These are phyloP conservation scores for Sclerodermus sp. DNA, from an alignment of 2,888 invertebrate species.

Conservation along the genomic window DNA sequence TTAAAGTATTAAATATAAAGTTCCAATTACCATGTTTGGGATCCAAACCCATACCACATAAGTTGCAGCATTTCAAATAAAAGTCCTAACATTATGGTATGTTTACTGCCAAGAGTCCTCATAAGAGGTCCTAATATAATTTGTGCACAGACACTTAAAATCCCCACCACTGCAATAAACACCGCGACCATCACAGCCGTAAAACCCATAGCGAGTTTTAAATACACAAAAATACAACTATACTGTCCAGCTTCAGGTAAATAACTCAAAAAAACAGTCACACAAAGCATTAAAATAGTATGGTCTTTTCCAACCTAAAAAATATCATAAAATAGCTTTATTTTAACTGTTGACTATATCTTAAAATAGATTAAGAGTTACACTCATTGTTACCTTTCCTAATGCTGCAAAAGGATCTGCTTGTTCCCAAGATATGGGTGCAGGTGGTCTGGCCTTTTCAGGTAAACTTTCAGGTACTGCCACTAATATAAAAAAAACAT, in stretches of 20 bases:
- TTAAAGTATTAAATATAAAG: too few species aligned
- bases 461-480: conserved; percentile 98
- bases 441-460: conserved; percentile 77
- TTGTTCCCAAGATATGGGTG: conserved; percentile 94
- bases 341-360: background rate
- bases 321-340: background rate
- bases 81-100: conserved; percentile 95
- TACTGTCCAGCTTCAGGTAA: conserved; percentile 98
- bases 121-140: conserved; percentile 73
- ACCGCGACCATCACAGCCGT: conserved; percentile 93
- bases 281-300: conserved; percentile 94
- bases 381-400: conserved; percentile 59
- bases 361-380: conserved; percentile 2
- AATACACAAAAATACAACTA: conserved; percentile 99
- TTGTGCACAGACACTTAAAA: conserved; percentile 94
- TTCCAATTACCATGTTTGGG: conserved; percentile 84
- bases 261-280: conserved; percentile 96
- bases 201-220: conserved; percentile 96
- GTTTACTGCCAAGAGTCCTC: conserved; percentile 87
- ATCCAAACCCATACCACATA: conserved; percentile 96
- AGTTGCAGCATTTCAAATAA: conserved; percentile 96
- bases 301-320: conserved; percentile 86
- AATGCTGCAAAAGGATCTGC: conserved; percentile 90
- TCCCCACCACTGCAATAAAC: conserved; percentile 96
- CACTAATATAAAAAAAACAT: conserved; percentile 97